phyloP scores from a whole-genome alignment of 2,888 invertebrate species.

The Aphrophora alni region DNA sequence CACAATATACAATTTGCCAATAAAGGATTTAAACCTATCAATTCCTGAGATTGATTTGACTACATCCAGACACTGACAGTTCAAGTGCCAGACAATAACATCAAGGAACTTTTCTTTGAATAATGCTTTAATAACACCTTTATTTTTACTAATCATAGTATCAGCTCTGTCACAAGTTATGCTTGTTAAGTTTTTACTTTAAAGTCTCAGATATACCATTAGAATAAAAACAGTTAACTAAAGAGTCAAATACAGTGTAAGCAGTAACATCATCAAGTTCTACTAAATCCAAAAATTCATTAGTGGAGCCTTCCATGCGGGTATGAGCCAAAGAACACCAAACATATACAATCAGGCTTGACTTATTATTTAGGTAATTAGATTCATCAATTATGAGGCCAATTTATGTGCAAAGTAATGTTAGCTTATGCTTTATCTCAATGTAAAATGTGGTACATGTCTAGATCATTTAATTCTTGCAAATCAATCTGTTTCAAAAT shows the following conservation, averaged over 20 bases:
- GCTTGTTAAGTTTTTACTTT: constrained; percentile 13
- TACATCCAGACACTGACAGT: constrained; percentile 2
- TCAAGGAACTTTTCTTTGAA: not conserved
- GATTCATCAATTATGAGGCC: constrained; percentile 23
- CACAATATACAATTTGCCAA: constrained; percentile 14
- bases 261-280: constrained; percentile 29
- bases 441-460: constrained; percentile 33
- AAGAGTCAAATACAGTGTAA: constrained; percentile 23
- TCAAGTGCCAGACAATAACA: constrained; percentile 17
- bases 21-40: constrained; percentile 16
- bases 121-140: constrained; percentile 10
- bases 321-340: constrained; percentile 25
- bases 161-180: constrained; percentile 3
- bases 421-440: constrained; percentile 37
- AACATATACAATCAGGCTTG: constrained; percentile 27
- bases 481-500: constrained; percentile 42
- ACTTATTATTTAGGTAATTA: constrained; percentile 21
- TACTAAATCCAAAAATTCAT: constrained; percentile 26
- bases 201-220: constrained; percentile 25
- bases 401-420: constrained; percentile 38
- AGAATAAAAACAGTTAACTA: constrained; percentile 23
- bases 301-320: constrained; percentile 20
- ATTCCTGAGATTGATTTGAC: not conserved
- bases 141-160: constrained; percentile 13
- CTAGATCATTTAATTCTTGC: constrained; percentile 38